Evolutionary conservation across 2,888 invertebrate species (phyloP), one percentile per base, ranked within the genome.

Genomic region (Drosophila pseudotalamancana): DNA sequence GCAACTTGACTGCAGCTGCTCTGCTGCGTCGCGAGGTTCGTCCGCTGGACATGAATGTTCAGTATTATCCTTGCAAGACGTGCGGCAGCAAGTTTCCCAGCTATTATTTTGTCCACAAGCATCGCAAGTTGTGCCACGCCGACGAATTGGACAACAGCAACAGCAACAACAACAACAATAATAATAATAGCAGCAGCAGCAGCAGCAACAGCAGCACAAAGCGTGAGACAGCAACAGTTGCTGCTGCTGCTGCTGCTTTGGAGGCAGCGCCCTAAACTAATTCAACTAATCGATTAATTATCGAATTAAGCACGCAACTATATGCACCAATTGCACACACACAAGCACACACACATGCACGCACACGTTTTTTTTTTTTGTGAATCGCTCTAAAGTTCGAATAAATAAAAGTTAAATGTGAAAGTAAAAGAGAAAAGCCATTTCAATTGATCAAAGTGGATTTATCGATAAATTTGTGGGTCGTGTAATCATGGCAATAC

Each of bases 71-170:
- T 0, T 97, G 97, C 92, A 97, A 97, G 92, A 97, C 96, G 0
- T 97, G 97, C 91, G 97, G 97, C 16, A 96, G 94, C 81, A 97
- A 97, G 90, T 97, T 97, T 90, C 97, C 97, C 1, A 97, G 97
- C 74, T 97, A 97, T 90, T 97, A 97, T 92, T 97, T 97, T 92
- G 97, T 97, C 19, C 97, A 97, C 90, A 97, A 97, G 89, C 97
- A 97, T 90, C 93, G 97, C 50, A 97, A 97, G 92, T 91, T 95
- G 84, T 97, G 97, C 88, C 97, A 97, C 89, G 94, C 95, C 16
- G 91, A 91, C 50, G 91, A 91, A 53, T 37, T 86, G 16, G 91
- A 91, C 49, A 57, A 12, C 54, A 72, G 14, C 16, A 48, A 27
- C 40, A 62, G 11, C 31, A 60, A 6, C 51, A 65, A 0, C 45